These are phyloP conservation scores for Schizopygopsis pylzovi DNA, from an alignment of 2,797 vertebrate species.

Conservation along the genomic window DNA sequence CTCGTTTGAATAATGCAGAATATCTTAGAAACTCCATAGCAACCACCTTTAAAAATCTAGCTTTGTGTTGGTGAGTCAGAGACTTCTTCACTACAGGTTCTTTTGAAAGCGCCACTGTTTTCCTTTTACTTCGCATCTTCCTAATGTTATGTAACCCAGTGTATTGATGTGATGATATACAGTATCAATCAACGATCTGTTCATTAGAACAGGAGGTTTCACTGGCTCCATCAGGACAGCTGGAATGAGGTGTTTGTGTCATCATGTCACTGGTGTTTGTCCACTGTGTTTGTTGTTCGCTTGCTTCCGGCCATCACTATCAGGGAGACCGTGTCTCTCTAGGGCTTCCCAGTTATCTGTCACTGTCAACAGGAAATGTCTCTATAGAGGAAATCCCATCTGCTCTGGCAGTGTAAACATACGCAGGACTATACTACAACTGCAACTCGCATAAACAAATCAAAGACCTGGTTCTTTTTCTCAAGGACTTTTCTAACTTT, in stretches of 20 bases:
- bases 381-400: conserved; percentile 37
- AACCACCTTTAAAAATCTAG: not conserved
- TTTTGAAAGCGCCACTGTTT: not conserved
- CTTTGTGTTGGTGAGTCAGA: not conserved
- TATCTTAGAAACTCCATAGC: not conserved
- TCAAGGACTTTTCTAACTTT: not conserved
- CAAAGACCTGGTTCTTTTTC: not conserved
- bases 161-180: not conserved
- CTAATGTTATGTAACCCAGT: not conserved
- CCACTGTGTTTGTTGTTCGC: conserved; percentile 54
- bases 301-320: conserved; percentile 57
- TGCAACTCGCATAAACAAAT: not conserved
- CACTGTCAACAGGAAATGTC: conserved; percentile 71
- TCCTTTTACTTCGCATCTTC: not conserved
- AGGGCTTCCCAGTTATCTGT: conserved; percentile 52
- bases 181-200: not conserved
- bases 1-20: not conserved
- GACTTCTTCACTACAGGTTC: conserved; percentile 9
- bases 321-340: conserved; percentile 51
- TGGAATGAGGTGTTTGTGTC: not conserved
- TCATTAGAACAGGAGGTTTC: not conserved
- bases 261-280: conserved; percentile 5
- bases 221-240: not conserved
- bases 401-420: conserved; percentile 15
- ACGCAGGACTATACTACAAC: not conserved